Evolutionary conservation across 2,113 vertebrate genomes (phyloP).

Genomic region (Gobiocypris rarus): DNA sequence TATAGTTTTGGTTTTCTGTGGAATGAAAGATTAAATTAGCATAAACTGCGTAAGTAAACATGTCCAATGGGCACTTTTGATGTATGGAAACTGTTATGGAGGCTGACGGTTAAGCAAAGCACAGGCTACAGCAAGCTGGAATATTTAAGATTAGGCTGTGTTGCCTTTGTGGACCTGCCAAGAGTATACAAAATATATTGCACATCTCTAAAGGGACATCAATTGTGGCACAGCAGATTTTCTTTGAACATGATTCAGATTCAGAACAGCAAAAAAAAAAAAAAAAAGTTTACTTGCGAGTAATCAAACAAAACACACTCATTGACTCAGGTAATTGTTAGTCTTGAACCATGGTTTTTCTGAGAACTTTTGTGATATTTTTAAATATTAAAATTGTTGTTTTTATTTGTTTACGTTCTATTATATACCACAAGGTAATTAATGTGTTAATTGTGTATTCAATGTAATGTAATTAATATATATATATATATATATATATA

Average conservation of each 20-base stretch:
- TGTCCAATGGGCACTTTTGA: slow-evolving; percentile 62
- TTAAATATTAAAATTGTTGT: too few species aligned
- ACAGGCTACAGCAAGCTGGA: neutral
- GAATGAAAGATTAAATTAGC: slow-evolving; percentile 73
- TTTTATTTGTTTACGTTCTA: too few species aligned
- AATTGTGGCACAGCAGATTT: slow-evolving; percentile 34
- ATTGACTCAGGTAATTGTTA: neutral
- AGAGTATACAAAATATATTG: slow-evolving; percentile 40
- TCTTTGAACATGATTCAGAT: slow-evolving; percentile 35
- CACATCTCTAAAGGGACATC: slow-evolving; percentile 16
- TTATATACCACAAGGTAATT: too few species aligned
- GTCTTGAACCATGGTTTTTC: neutral
- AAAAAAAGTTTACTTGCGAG: neutral
- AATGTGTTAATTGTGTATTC: too few species aligned
- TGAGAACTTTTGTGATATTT: neutral
- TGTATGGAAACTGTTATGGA: slow-evolving; percentile 70
- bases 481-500: too few species aligned
- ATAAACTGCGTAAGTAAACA: slow-evolving; percentile 68
- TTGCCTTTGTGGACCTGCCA: slow-evolving; percentile 25
- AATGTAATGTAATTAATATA: too few species aligned
- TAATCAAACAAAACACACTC: neutral
- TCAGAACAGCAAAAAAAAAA: slow-evolving; percentile 22
- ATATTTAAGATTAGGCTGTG: slow-evolving; percentile 31
- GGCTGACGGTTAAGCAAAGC: slow-evolving; percentile 47
- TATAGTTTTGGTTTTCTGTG: slow-evolving; percentile 61